Percentiles rank a stretch among this genome's conserved stretches.
Evolutionary conservation across 2,797 vertebrate species (phyloP).

Genomic region (Oreochromis mossambicus): DNA sequence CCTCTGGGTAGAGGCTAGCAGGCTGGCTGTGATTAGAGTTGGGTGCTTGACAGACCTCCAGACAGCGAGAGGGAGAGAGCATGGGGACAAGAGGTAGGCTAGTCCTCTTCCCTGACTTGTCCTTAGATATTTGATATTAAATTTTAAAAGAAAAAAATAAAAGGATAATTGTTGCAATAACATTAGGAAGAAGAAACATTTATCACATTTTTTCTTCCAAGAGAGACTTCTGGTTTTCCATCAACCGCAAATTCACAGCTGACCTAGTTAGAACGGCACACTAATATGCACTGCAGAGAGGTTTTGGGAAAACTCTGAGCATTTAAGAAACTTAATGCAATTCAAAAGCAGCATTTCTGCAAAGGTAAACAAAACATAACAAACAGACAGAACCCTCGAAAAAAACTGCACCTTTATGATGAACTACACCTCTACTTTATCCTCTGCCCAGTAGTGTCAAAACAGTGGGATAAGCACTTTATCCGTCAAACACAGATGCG

Average conservation of each 20-base stretch:
- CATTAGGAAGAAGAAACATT: conserved; percentile 1
- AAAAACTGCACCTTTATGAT: neutral
- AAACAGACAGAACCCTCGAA: neutral
- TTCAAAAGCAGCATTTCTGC: neutral
- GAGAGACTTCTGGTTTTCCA: conserved; percentile 18
- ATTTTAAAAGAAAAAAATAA: conserved; percentile 4
- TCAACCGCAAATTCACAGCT: conserved; percentile 32
- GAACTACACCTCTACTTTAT: neutral
- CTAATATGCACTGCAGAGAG: conserved; percentile 15
- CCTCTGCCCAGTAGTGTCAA: conserved; percentile 9
- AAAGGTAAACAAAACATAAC: neutral
- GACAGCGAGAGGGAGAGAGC: conserved; percentile 4
- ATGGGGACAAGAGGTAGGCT: neutral
- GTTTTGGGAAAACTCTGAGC: conserved; percentile 13
- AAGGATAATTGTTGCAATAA: conserved; percentile 3
- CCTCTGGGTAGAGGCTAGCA: conserved; percentile 44
- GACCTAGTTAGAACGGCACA: conserved; percentile 56
- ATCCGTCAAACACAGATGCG: conserved; percentile 26
- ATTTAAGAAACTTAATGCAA: conserved; percentile 3
- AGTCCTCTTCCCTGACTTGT: conserved; percentile 6
- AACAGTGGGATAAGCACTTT: conserved; percentile 39
- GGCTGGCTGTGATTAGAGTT: conserved; percentile 67
- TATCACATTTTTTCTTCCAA: neutral
- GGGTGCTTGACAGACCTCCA: conserved; percentile 57
- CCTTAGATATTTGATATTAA: neutral